A percentile compares a stretch with the other conserved stretches of the same genome.
phyloP scores from a whole-genome alignment of 2,797 vertebrate genomes.

The Mormyrus hasselquistii region DNA sequence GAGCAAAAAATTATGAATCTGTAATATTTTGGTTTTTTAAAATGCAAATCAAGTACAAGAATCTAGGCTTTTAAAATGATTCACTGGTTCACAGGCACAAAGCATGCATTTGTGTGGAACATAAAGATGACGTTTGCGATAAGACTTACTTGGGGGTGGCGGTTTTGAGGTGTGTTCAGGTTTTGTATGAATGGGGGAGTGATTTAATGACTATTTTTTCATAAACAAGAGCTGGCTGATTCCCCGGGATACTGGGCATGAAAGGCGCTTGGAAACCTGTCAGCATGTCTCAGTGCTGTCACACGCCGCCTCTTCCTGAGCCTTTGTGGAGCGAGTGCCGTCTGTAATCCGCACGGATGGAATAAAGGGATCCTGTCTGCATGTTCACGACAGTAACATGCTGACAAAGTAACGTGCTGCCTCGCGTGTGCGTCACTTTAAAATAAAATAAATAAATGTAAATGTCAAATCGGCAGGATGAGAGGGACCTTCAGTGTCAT shows the following conservation, averaged over 20 bases:
- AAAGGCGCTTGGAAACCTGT: background rate
- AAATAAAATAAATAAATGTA: background rate
- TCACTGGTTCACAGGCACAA: background rate
- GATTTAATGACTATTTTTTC: background rate
- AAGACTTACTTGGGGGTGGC: background rate
- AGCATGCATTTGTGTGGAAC: background rate
- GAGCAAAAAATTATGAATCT: background rate
- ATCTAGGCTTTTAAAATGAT: background rate
- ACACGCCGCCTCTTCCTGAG: background rate
- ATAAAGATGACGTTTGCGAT: background rate
- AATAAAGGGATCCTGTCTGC: background rate
- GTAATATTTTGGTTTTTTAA: background rate
- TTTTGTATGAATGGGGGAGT: background rate
- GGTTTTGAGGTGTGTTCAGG: background rate
- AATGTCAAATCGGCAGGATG: background rate
- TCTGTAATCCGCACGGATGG: background rate
- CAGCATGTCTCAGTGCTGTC: background rate
- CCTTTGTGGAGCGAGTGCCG: background rate
- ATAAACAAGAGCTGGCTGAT: background rate
- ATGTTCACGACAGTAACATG: background rate
- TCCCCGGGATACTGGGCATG: background rate
- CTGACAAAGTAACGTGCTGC: background rate
- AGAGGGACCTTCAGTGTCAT: background rate
- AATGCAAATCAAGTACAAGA: background rate
- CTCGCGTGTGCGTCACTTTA: background rate